phyloP scores from a whole-genome alignment of 2,888 invertebrate species.

The Meiosimyza platycephala region DNA sequence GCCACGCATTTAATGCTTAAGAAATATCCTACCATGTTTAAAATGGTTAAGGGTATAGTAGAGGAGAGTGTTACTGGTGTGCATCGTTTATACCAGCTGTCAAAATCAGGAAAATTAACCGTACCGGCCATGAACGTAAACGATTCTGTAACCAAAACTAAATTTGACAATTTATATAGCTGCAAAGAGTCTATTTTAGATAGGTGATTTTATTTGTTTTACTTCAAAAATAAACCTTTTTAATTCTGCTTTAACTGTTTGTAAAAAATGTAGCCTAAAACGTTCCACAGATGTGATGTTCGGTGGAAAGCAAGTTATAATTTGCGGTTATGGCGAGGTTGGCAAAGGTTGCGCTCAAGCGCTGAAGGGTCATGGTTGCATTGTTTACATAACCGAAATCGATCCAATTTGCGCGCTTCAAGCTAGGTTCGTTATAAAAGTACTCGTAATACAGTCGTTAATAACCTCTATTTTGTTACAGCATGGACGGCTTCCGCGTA shows the following conservation, averaged over 20 bases:
- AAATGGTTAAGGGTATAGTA: constrained; percentile 94
- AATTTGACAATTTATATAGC: constrained; percentile 96
- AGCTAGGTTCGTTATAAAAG: constrained; percentile 74
- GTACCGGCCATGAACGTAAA: constrained; percentile 99
- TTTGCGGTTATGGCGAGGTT: constrained; percentile 97
- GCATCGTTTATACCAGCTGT: constrained; percentile 93
- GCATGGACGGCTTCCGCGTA: constrained; percentile 96
- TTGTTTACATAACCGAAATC: constrained; percentile 89
- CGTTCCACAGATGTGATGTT: constrained; percentile 88
- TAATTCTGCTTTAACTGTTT: constrained; percentile 57
- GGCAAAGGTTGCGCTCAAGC: constrained; percentile 98
- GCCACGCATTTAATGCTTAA: constrained; percentile 96
- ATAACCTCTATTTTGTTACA: neutral
- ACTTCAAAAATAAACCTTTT: neutral
- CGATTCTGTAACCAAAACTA: constrained; percentile 97
- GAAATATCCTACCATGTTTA: constrained; percentile 93
- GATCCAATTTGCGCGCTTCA: constrained; percentile 98
- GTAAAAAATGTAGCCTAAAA: constrained; percentile 64
- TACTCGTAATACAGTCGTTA: neutral
- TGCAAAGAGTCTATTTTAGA: constrained; percentile 93
- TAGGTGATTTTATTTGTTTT: constrained; percentile 55
- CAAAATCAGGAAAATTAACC: constrained; percentile 91
- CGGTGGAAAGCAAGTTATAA: constrained; percentile 95
- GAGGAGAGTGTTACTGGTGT: constrained; percentile 99
- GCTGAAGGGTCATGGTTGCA: constrained; percentile 92